Evolutionary conservation across 2,113 vertebrate species (phyloP), one percentile per base, ranked within the genome.

Genomic region (Steatornis caripensis): DNA sequence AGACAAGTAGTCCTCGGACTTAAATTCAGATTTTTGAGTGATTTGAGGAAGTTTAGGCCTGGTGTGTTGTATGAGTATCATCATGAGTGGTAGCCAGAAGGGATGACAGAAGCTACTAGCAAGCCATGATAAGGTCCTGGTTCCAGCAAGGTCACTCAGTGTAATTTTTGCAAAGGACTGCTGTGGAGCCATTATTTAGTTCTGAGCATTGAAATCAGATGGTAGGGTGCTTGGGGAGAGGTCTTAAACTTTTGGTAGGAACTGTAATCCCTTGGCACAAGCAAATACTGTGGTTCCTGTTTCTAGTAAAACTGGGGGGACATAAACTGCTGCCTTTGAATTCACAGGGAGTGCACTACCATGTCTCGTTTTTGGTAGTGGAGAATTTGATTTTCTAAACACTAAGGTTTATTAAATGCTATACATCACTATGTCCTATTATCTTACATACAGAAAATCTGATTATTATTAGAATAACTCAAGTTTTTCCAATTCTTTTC

Each of bases 391-490:
- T 86, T 86, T 96, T 65, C 46, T 68, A 36, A 71, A 75, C 39
- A 17, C 11, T 86, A 48, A 45, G 12, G n/a, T 68, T 89, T 93
- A 89, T 93, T 87, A 91, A 89, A 93, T 49, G 21, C 41, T 84
- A 51, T 70, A 45, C 5, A 64, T 84, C 89, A 70, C 77, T 84
- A 3, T 88, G 39, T n/a, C 43, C 32, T 74, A 41, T 82, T 89
- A 85, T 74, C 58, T 81, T 70, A 87, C 27, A 78, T 37, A 84
- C 4, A 84, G 69, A 68, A 76, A n/a, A 71, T 66, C 27, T 74
- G 53, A 83, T 48, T 79, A 91, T 93, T 96, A 41, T 91, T 75
- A 60, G 75, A 89, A 88, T 86, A 89, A 84, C 55, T 92, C 41
- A 81, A 29, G 21, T 39, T 92, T 91, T 96, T 62, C 9, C 21